phyloP scores from a whole-genome alignment of 2,888 invertebrate species.

The Dryomyza anilis region DNA sequence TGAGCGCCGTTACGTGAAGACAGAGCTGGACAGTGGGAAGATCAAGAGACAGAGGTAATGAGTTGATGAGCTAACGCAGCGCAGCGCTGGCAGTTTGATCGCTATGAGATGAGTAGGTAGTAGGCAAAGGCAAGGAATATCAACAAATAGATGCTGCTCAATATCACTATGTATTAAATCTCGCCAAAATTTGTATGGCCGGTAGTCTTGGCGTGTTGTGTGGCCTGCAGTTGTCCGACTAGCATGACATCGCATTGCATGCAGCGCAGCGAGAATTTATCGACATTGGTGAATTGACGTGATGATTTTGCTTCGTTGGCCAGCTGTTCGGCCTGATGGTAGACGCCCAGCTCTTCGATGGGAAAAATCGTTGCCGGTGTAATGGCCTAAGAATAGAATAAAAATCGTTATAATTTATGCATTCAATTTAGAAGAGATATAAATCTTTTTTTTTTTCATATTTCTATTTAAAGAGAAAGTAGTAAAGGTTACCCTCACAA shows the following conservation, averaged over 20 bases:
- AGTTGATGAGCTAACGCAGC: background rate
- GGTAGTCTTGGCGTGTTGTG: slow-evolving; percentile 82
- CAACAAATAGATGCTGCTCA: slow-evolving; percentile 47
- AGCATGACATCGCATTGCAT: slow-evolving; percentile 77
- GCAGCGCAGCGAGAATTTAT: slow-evolving; percentile 85
- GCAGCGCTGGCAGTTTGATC: background rate
- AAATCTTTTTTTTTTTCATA: too few relatives aligned
- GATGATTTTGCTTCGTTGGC: slow-evolving; percentile 88
- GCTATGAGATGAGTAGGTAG: slow-evolving; percentile 37
- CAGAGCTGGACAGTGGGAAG: too few relatives aligned
- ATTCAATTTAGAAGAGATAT: too few relatives aligned
- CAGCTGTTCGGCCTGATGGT: slow-evolving; percentile 81
- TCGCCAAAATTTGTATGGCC: slow-evolving; percentile 84
- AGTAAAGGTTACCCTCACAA: too few relatives aligned
- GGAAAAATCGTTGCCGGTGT: slow-evolving; percentile 81
- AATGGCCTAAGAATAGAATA: slow-evolving; percentile 65
- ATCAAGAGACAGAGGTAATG: background rate
- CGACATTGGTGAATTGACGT: slow-evolving; percentile 88
- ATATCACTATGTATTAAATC: slow-evolving; percentile 64
- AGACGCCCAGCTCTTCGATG: slow-evolving; percentile 72
- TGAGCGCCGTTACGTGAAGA: too few relatives aligned
- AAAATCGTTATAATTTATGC: background rate
- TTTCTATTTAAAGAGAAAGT: too few relatives aligned
- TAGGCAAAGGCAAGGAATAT: slow-evolving; percentile 55
- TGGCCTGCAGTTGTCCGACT: slow-evolving; percentile 81